Base-by-base conservation (phyloP, 2,797 vertebrate species). In the Danio aesculapii region DNA sequence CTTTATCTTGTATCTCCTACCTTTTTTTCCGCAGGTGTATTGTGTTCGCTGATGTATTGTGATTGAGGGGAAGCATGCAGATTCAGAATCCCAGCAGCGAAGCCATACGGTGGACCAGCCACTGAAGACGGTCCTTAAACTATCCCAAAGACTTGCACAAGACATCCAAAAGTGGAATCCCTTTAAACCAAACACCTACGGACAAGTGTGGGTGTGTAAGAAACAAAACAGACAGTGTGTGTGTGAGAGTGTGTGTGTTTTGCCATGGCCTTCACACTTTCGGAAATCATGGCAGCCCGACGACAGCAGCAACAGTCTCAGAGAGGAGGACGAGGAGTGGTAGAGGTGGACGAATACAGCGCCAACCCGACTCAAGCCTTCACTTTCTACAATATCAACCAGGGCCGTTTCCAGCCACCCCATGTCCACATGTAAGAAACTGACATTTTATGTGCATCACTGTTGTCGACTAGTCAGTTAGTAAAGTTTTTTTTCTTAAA, bases 371-470 rank as follows among this genome's bases (percentile, higher is more conserved):
- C 98, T 0, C 98, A 99, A 92, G 97, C 98, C 69, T 98, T 98
- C 92, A 99, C 98, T 70, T 98, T 98, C 94, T 99, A 98, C 95
- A 99, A 99, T 91, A 99, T 99, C 92, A 99, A 99, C 94, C 98
- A 99, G 95, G 97, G 97, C 73, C 97, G 98, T 80, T 99, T 99
- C 89, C 98, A 99, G 91, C 98, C 98, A 0, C 98, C 98, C 0
- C 97, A 99, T 4, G 98, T 99, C 83, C 98, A 99, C 92, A 99
- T 99, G 98, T 99, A 86, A 98, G 97, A 95, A 16, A 46, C 17
- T 16, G 39, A 12, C 8, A 1, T 16, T 74, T 49, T 6, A 13
- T 6, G 43, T 43, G 39, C 6, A 2, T 55, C 16, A 3, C 4
- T 53, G 17, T 43, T 16, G 6, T 13, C 12, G 30, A 70, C 50